These are phyloP conservation scores for Pelecanoides urinatrix DNA, from an alignment of 2,113 vertebrate species.

Conservation along the genomic window DNA sequence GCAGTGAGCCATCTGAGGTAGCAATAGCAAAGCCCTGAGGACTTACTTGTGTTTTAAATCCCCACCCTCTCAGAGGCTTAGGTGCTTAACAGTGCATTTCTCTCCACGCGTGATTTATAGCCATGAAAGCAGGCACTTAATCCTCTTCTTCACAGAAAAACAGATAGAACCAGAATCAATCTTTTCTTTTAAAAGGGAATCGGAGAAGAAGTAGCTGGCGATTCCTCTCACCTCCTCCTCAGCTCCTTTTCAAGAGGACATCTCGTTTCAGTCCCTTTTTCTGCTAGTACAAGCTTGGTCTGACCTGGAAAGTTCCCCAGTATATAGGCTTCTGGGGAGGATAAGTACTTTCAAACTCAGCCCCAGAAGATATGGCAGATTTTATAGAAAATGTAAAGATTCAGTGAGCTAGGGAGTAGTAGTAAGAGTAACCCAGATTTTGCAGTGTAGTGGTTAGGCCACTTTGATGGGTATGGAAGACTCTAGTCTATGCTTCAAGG, in stretches of 20 bases:
- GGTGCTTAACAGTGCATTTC: neutral
- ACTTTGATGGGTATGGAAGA: neutral
- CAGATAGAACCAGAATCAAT: neutral
- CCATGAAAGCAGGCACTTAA: neutral
- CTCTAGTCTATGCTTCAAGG: neutral
- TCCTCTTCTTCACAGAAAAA: conserved; percentile 25
- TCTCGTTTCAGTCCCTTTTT: neutral
- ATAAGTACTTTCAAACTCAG: neutral
- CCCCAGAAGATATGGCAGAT: neutral
- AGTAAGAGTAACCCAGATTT: neutral
- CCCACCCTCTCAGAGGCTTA: neutral
- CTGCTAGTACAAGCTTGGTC: neutral
- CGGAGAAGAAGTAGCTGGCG: conserved; percentile 32
- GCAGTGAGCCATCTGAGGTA: neutral
- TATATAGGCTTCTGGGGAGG: neutral
- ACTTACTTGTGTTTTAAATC: neutral
- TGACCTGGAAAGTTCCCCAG: neutral
- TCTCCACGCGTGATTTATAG: neutral
- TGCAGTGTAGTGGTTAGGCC: neutral
- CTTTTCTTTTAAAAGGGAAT: neutral
- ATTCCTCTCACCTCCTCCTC: conserved; percentile 43
- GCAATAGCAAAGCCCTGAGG: neutral
- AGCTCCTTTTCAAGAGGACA: neutral
- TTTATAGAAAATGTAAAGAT: neutral
- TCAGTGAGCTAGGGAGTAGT: neutral